phyloP scores from a whole-genome alignment of 2,113 vertebrate genomes.

The Takifugu flavidus region DNA sequence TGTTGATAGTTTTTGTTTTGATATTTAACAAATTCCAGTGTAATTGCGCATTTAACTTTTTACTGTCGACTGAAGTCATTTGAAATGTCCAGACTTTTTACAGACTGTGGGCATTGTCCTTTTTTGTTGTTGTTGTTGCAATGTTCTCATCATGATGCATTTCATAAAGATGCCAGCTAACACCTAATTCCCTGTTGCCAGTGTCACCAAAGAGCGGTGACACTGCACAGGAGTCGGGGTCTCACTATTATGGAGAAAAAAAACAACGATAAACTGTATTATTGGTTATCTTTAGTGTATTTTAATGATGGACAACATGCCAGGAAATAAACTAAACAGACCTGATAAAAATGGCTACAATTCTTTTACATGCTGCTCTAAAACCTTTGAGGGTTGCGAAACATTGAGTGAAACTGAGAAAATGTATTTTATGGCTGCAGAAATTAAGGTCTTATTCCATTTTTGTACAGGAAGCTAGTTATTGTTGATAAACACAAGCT shows the following conservation, averaged over 20 bases:
- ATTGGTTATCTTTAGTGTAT: slow-evolving; percentile 72
- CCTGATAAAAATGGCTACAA: slow-evolving; percentile 15
- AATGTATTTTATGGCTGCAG: background rate
- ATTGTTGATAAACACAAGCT: background rate
- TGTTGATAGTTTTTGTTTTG: slow-evolving; percentile 68
- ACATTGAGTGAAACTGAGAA: background rate
- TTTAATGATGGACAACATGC: slow-evolving; percentile 68
- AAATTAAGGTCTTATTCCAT: background rate
- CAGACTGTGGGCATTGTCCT: slow-evolving; percentile 60
- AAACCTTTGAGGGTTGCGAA: background rate
- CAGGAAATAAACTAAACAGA: slow-evolving; percentile 64
- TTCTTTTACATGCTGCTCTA: background rate
- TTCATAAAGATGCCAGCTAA: slow-evolving; percentile 43
- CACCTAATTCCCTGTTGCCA: slow-evolving; percentile 54
- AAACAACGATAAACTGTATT: slow-evolving; percentile 54
- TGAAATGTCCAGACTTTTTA: slow-evolving; percentile 34
- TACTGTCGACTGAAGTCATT: slow-evolving; percentile 29
- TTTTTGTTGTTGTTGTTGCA: slow-evolving; percentile 44
- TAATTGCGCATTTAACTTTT: slow-evolving; percentile 65
- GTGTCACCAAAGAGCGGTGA: slow-evolving; percentile 50
- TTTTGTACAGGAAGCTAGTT: slow-evolving; percentile 1
- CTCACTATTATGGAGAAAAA: slow-evolving; percentile 46
- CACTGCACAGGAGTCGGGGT: slow-evolving; percentile 70
- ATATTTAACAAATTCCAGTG: slow-evolving; percentile 76
- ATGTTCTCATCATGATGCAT: slow-evolving; percentile 36